These are phyloP conservation scores for Dolichallabes microphthalmus DNA, from an alignment of 2,113 vertebrate species.

Conservation along the genomic window DNA sequence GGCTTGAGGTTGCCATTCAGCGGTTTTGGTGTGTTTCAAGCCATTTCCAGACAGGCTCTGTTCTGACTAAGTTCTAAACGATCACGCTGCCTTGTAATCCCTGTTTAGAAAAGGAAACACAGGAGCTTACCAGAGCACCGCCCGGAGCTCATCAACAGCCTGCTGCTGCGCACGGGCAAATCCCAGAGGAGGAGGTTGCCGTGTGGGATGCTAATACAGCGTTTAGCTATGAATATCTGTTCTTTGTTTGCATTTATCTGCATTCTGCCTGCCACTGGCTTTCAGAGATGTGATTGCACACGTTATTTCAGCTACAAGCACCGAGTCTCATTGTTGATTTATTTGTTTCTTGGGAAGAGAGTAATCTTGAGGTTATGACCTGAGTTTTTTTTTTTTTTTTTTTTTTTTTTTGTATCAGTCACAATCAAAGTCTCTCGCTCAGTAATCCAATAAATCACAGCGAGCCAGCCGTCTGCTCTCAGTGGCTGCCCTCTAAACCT, in stretches of 20 bases:
- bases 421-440: constrained; percentile 62
- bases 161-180: constrained; percentile 27
- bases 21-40: neutral
- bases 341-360: constrained; percentile 63
- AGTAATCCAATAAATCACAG: constrained; percentile 71
- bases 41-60: neutral
- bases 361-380: constrained; percentile 58
- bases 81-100: constrained; percentile 20
- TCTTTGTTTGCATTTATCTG: constrained; percentile 54
- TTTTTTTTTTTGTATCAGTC: constrained; percentile 70
- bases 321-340: constrained; percentile 58
- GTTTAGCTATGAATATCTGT: constrained; percentile 43
- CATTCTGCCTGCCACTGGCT: constrained; percentile 32
- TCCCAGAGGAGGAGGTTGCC: constrained; percentile 33
- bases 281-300: constrained; percentile 28
- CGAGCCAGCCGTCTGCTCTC: constrained; percentile 68
- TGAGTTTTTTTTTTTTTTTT: constrained; percentile 40
- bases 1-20: neutral
- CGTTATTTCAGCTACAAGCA: constrained; percentile 26
- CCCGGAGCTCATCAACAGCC: constrained; percentile 26
- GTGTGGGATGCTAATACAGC: constrained; percentile 39
- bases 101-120: constrained; percentile 15
- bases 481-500: constrained; percentile 63
- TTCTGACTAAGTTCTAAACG: neutral
- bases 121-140: constrained; percentile 17